Conservation (phyloP, 2,888 invertebrate species). For the Laothoe populi region DNA sequence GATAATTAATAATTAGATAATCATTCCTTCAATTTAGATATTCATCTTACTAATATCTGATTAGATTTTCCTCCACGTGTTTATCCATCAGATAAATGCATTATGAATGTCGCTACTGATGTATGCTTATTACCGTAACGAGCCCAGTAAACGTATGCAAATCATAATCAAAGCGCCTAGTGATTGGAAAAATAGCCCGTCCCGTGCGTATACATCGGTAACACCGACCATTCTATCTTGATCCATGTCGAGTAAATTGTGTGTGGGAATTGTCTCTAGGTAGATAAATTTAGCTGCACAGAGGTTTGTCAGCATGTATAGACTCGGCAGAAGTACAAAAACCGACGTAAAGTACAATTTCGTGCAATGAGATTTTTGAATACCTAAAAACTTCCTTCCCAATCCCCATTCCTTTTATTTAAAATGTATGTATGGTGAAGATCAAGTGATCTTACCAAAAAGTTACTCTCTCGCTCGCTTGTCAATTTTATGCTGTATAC, state of each 20-base stretch:
- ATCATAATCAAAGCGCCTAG: conserved; percentile 2
- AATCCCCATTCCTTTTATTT: too few species aligned
- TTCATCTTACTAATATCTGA: not conserved
- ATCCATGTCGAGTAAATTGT: not conserved
- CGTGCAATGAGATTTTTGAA: too few species aligned
- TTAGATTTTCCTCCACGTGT: not conserved
- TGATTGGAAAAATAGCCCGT: conserved; percentile 21
- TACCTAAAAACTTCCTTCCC: too few species aligned
- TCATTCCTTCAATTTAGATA: not conserved
- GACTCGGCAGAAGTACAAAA: too few species aligned
- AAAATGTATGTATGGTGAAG: too few species aligned
- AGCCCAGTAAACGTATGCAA: conserved; percentile 5
- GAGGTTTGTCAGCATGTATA: too few species aligned
- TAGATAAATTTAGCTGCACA: too few species aligned
- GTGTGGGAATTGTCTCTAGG: not conserved
- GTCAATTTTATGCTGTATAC: not conserved
- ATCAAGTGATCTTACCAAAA: too few species aligned
- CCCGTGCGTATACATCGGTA: not conserved
- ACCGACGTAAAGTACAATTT: too few species aligned
- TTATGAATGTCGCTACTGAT: not conserved
- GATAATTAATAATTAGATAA: too few species aligned
- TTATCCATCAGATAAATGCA: not conserved
- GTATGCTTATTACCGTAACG: conserved; percentile 6
- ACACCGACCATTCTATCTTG: not conserved
- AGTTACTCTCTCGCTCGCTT: too few species aligned